These are phyloP conservation scores for Clarias gariepinus DNA, from an alignment of 2,113 vertebrate genomes.

Conservation along the genomic window DNA sequence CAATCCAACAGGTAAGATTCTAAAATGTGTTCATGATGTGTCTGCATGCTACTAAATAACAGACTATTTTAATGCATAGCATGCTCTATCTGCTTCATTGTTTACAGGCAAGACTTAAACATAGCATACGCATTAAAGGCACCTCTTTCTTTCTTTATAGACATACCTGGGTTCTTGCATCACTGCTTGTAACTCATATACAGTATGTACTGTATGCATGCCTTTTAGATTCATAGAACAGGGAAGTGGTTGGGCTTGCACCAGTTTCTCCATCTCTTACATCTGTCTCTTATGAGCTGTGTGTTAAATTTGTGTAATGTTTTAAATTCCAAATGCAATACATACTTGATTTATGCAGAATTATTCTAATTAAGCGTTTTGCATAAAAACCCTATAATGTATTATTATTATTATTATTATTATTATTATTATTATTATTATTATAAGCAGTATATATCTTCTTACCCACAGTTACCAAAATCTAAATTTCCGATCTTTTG, in stretches of 20 bases:
- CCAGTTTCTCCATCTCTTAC: conserved; percentile 48
- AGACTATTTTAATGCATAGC: conserved; percentile 65
- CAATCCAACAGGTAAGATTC: neutral
- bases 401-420: too few relatives aligned
- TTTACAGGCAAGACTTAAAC: conserved; percentile 72
- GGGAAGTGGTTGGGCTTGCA: conserved; percentile 55
- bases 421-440: too few relatives aligned
- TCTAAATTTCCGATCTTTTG: too few relatives aligned
- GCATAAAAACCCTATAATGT: neutral
- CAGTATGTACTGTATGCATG: conserved; percentile 27
- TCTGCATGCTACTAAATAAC: conserved; percentile 31
- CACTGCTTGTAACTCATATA: conserved; percentile 25
- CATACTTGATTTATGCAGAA: neutral
- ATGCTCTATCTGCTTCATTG: conserved; percentile 55
- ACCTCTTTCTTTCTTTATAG: conserved; percentile 29
- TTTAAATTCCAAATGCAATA: neutral
- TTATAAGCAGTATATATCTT: neutral
- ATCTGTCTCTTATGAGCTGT: neutral
- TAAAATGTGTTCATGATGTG: neutral
- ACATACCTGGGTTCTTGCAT: conserved; percentile 26
- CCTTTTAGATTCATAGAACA: conserved; percentile 49
- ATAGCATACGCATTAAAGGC: neutral
- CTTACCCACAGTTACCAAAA: neutral
- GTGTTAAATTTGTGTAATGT: neutral
- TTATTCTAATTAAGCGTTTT: neutral